Base-by-base conservation (phyloP, 2,888 invertebrate species). In the Xestoiulus laeticollis region DNA sequence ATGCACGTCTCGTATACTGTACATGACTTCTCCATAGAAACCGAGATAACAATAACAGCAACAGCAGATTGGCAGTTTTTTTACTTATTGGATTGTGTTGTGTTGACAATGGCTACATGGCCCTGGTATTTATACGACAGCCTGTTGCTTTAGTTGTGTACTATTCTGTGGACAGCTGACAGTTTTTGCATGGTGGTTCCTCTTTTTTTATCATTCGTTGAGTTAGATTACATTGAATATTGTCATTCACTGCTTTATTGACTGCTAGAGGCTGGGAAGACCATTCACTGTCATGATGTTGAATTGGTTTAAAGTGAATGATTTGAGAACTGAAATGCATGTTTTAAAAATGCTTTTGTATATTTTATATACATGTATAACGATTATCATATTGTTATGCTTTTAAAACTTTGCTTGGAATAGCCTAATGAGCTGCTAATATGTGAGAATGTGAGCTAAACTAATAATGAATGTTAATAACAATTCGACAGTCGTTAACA, bases 11-110 rank as follows among this genome's bases (percentile, higher is more conserved):
- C n/a, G n/a, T n/a, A n/a, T n/a, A n/a, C n/a, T n/a, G 68, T 26
- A 68, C 68, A 68, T 68, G 68, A 22, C 68, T 68, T 68, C 68
- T 68, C 68, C 68, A 68, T 68, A 68, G 68, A 68, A 68, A 68
- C 68, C 68, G 26, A 68, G 22, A 68, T 68, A 68, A 68, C 68
- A 68, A 68, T 68, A 68, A 68, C 68, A 68, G 22, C 68, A 26
- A 26, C 22, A 68, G 26, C 68, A 68, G 68, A 68, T 68, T 68
- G 68, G n/a, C 68, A 68, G 68, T 26, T 68, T 68, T 26, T 68
- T 68, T 26, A n/a, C 26, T 8, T 26, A 22, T 68, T 26, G 22
- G 26, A 8, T 68, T 53, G 53, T 68, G 68, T 68, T 68, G 26
- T 68, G 22, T 68, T 68, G 68, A 19, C 68, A 22, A 68, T 16